phyloP scores from a whole-genome alignment of 2,113 vertebrate species.

The Neotoma lepida region DNA sequence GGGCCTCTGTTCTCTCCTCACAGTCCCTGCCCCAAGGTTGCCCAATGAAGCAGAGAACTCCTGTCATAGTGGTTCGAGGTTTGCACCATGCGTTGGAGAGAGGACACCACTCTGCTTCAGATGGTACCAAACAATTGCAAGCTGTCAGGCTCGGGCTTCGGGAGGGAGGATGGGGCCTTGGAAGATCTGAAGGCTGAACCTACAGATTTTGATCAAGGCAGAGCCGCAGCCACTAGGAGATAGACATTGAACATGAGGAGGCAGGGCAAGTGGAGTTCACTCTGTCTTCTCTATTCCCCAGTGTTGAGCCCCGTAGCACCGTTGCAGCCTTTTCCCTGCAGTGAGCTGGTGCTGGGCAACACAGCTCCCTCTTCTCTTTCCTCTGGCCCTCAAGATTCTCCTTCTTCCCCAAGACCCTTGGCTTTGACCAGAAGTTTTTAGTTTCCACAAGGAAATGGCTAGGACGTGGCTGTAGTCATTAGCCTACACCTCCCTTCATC shows the following conservation, averaged over 20 bases:
- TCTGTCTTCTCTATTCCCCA: neutral
- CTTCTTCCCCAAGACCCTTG: neutral
- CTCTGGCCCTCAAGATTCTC: neutral
- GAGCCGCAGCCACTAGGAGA: neutral
- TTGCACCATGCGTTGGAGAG: neutral
- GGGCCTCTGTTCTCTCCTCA: neutral
- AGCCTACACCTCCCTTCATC: neutral
- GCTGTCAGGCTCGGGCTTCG: neutral
- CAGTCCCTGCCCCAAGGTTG: neutral
- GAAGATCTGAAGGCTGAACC: neutral
- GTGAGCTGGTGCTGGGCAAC: neutral
- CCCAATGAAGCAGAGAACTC: neutral
- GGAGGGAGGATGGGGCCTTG: neutral
- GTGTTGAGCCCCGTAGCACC: neutral
- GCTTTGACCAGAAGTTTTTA: neutral
- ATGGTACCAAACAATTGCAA: neutral
- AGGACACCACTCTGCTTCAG: neutral
- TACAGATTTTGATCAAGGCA: neutral
- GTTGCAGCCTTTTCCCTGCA: neutral
- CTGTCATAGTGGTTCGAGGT: neutral
- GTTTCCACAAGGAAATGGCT: neutral
- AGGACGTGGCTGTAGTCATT: neutral
- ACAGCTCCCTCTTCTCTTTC: neutral
- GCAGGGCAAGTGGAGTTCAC: too few relatives aligned
- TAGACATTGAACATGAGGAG: fast-evolving